phyloP scores from a whole-genome alignment of 2,113 vertebrate species.

The Diphyllodes magnificus region DNA sequence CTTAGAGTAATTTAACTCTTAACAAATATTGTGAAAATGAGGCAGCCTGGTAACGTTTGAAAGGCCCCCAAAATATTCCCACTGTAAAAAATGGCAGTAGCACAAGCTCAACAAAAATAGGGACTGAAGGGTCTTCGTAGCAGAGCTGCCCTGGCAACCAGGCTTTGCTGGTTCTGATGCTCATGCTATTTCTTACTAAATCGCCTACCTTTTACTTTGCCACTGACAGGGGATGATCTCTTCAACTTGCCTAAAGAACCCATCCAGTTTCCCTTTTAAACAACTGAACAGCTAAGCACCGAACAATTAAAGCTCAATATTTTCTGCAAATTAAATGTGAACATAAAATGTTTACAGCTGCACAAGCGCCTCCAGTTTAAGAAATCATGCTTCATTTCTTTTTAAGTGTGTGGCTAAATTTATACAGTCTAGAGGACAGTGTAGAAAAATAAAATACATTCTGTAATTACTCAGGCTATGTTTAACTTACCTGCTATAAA shows the following conservation, averaged over 20 bases:
- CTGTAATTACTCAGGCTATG: not conserved
- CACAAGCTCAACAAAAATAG: not conserved
- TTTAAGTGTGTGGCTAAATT: constrained; percentile 13
- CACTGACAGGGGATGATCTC: not conserved
- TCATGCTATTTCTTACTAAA: not conserved
- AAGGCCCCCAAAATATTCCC: not conserved
- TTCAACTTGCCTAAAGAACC: not conserved
- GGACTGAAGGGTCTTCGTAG: not conserved
- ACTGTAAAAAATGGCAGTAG: not conserved
- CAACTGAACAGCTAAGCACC: not conserved
- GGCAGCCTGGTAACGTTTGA: not conserved
- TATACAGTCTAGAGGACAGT: not conserved
- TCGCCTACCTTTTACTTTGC: not conserved
- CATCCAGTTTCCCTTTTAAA: not conserved
- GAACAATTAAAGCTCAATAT: constrained; percentile 39
- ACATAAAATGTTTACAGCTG: constrained; percentile 37
- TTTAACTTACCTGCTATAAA: constrained; percentile 13
- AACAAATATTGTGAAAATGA: not conserved
- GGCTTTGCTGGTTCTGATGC: not conserved
- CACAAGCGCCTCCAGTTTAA: not conserved
- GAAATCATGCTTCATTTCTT: constrained; percentile 28
- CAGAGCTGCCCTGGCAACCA: not conserved
- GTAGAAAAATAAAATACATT: not conserved
- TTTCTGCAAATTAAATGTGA: constrained; percentile 1
- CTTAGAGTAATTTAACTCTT: not conserved